Percentiles rank a stretch among this genome's conserved stretches.
phyloP scores from a whole-genome alignment of 2,113 vertebrate species.

The Muscicapa adusta region DNA sequence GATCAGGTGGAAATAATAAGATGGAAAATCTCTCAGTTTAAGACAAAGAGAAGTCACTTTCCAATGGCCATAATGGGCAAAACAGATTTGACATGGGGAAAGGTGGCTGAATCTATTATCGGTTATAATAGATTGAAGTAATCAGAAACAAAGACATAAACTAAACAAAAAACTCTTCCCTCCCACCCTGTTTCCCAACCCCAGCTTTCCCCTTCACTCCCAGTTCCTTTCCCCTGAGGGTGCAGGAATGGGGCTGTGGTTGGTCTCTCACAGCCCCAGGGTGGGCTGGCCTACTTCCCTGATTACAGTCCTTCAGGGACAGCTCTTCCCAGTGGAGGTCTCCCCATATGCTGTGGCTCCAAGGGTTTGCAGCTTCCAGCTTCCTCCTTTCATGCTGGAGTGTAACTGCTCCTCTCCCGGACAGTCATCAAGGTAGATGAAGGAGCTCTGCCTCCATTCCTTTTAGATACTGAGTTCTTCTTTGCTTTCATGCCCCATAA shows the following conservation, averaged over 20 bases:
- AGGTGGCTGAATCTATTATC: background rate
- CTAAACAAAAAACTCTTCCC: background rate
- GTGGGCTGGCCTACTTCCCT: background rate
- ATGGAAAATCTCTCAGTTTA: background rate
- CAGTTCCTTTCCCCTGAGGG: accelerated
- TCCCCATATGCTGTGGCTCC: background rate
- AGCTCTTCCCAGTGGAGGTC: background rate
- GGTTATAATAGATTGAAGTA: background rate
- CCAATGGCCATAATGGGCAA: background rate
- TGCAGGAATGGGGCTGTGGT: background rate
- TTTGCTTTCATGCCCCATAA: background rate
- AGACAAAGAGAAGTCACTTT: background rate
- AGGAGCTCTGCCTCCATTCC: background rate
- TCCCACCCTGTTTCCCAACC: background rate
- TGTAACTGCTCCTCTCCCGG: background rate
- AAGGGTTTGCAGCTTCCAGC: background rate
- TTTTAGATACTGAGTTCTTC: background rate
- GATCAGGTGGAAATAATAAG: background rate
- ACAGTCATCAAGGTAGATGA: accelerated
- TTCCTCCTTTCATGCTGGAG: background rate
- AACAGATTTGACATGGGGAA: background rate
- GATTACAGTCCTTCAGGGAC: background rate
- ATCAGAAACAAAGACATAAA: background rate
- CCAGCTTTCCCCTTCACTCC: background rate
- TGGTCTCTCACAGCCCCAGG: background rate